A percentile compares a stretch with the other conserved stretches of the same genome.
Evolutionary conservation across 2,113 vertebrate species (phyloP).

Genomic region (Callocephalon fimbriatum): DNA sequence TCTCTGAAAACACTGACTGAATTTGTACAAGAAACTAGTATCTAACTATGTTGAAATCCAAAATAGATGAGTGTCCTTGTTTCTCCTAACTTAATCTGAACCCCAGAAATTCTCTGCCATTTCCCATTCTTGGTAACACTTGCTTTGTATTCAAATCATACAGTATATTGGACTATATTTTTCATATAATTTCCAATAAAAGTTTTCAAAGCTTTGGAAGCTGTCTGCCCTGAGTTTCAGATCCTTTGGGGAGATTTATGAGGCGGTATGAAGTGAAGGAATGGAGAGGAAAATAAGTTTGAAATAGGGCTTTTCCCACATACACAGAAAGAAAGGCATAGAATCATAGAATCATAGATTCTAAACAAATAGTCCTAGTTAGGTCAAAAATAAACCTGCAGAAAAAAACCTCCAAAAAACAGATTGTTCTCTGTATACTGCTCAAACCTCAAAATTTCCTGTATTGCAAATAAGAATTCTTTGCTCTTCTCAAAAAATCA

Average conservation of each 20-base stretch:
- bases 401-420: not conserved
- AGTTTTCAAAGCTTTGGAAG: not conserved
- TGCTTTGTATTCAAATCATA: not conserved
- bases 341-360: not conserved
- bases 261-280: not conserved
- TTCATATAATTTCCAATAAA: not conserved
- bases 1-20: not conserved
- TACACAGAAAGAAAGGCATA: not conserved
- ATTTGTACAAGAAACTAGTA: constrained; percentile 5
- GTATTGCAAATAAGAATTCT: not conserved
- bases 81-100: constrained; percentile 28
- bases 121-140: not conserved
- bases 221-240: not conserved
- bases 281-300: not conserved
- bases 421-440: not conserved
- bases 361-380: not conserved
- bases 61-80: not conserved
- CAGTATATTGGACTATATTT: not conserved
- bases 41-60: not conserved
- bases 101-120: not conserved
- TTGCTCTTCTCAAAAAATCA: not conserved
- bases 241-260: not conserved
- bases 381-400: not conserved
- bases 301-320: not conserved
- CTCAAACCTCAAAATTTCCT: not conserved